These are phyloP conservation scores for Aspidiotus rigidus DNA, from an alignment of 2,888 invertebrate species.

Conservation along the genomic window DNA sequence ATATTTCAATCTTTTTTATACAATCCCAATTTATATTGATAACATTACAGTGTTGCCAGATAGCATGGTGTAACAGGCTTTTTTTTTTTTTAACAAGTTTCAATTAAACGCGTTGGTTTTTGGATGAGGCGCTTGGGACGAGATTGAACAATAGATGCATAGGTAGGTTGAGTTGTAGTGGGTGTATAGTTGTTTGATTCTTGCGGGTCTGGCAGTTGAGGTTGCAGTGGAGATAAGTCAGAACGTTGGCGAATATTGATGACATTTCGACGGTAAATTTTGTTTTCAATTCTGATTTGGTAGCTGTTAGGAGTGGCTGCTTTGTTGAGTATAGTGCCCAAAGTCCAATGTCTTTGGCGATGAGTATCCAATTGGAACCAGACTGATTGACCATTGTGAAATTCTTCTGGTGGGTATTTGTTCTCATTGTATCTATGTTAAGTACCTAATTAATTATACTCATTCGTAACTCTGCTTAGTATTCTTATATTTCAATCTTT, in stretches of 20 bases:
- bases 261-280: neutral
- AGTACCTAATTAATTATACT: too few species aligned
- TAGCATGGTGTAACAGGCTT: neutral
- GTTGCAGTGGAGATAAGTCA: neutral
- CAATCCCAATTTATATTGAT: too few species aligned
- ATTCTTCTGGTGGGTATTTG: too few species aligned
- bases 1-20: too few species aligned
- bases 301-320: neutral
- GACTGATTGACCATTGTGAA: neutral
- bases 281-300: neutral
- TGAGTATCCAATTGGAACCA: neutral
- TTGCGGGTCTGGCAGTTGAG: too few species aligned
- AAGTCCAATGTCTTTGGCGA: neutral
- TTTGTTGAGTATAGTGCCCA: too few species aligned
- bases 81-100: neutral
- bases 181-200: too few species aligned
- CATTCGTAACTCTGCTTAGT: too few species aligned
- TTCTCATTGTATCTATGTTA: too few species aligned
- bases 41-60: too few species aligned
- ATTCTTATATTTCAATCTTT: too few species aligned
- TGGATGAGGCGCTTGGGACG: neutral
- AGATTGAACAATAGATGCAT: neutral
- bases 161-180: neutral
- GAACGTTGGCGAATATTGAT: neutral
- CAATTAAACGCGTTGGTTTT: neutral